Evolutionary conservation across 2,888 invertebrate genomes (phyloP).

Genomic region (Hermaeophaga mercurialis): DNA sequence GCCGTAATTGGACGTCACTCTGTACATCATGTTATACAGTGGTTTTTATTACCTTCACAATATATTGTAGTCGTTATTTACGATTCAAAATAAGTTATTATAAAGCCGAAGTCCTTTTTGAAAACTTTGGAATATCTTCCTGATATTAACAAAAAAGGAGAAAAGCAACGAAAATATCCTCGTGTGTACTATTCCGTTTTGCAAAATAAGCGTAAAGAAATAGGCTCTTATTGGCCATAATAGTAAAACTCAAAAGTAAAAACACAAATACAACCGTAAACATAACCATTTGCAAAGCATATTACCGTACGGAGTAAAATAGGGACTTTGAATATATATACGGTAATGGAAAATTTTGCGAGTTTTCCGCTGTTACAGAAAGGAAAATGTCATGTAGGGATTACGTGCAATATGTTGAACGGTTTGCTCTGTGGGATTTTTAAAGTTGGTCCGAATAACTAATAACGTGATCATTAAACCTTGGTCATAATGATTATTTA

Average conservation of each 20-base stretch:
- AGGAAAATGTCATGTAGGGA: neutral
- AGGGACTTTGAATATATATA: constrained; percentile 37
- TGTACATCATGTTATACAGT: too few species aligned
- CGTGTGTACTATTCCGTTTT: constrained; percentile 17
- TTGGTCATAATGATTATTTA: too few species aligned
- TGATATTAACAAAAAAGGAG: too few species aligned
- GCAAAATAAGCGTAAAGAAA: constrained; percentile 31
- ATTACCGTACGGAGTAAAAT: constrained; percentile 36
- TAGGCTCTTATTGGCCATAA: constrained; percentile 36
- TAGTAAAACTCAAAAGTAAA: constrained; percentile 41
- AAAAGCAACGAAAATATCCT: too few species aligned
- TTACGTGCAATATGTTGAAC: neutral
- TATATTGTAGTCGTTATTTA: too few species aligned
- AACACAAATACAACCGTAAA: constrained; percentile 38
- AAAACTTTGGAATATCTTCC: too few species aligned
- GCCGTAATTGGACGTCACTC: too few species aligned
- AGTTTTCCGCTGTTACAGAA: constrained; percentile 19
- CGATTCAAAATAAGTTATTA: too few species aligned
- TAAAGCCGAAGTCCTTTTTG: too few species aligned
- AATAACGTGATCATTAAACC: too few species aligned
- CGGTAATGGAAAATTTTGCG: constrained; percentile 39
- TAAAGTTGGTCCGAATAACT: too few species aligned
- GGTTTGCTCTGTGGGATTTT: neutral
- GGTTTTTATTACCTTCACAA: too few species aligned
- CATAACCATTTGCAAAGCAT: constrained; percentile 37